A percentile compares a stretch with the other conserved stretches of the same genome.
These are phyloP conservation scores for Acanthis flammea DNA, from an alignment of 2,797 vertebrate species.

Conservation along the genomic window DNA sequence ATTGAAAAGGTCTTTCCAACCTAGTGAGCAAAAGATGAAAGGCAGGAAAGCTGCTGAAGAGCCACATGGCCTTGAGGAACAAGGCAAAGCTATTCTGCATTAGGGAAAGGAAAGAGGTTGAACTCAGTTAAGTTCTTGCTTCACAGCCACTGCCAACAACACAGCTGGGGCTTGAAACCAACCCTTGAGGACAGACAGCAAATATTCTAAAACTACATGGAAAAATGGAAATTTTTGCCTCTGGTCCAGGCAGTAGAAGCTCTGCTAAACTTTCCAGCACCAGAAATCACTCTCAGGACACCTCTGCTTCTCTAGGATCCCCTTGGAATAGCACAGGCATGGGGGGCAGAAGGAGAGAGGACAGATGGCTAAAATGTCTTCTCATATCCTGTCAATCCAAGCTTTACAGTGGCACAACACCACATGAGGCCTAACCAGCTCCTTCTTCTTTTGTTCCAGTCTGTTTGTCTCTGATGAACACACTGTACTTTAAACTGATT, in stretches of 20 bases:
- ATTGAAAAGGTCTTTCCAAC: neutral
- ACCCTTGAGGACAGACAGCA: neutral
- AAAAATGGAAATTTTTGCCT: neutral
- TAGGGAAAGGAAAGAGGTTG: neutral
- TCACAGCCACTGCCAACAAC: neutral
- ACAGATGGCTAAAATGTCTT: neutral
- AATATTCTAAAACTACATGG: neutral
- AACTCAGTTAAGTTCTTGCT: neutral
- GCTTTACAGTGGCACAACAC: neutral
- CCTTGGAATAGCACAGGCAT: neutral
- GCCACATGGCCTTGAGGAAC: neutral
- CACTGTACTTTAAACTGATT: neutral
- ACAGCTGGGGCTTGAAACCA: neutral
- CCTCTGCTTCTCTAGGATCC: neutral
- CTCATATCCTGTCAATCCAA: neutral
- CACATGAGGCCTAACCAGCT: neutral
- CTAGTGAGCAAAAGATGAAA: neutral
- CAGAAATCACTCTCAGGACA: neutral
- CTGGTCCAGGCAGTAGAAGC: neutral
- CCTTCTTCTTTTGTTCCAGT: neutral
- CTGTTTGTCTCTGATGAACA: constrained; percentile 6
- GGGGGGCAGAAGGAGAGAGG: neutral
- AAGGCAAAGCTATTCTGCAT: neutral
- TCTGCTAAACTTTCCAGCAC: neutral
- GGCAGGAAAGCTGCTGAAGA: neutral